A percentile compares a stretch with the other conserved stretches of the same genome.
phyloP scores from a whole-genome alignment of 2,797 vertebrate species.

The Molothrus aeneus region DNA sequence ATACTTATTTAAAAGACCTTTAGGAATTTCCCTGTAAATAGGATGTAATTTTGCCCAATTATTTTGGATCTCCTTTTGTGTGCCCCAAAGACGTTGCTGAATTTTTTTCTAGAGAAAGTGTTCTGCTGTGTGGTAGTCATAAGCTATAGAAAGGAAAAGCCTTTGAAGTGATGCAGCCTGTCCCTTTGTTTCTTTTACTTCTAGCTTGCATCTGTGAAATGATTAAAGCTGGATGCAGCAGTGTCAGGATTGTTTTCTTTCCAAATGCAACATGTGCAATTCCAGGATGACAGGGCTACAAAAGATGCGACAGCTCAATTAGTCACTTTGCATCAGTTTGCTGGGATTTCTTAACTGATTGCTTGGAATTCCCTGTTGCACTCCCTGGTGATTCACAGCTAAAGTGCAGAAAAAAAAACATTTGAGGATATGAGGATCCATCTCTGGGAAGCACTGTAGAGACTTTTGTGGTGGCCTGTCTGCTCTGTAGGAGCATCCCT shows the following conservation, averaged over 20 bases:
- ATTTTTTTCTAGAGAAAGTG: neutral
- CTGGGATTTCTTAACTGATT: neutral
- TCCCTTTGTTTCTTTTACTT: neutral
- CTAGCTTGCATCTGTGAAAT: neutral
- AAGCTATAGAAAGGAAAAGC: neutral
- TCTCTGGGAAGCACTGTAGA: neutral
- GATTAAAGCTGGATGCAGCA: slow-evolving; percentile 5
- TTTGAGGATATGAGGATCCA: neutral
- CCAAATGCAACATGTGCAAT: neutral
- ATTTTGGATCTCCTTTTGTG: neutral
- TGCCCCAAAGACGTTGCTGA: neutral
- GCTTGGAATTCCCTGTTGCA: neutral
- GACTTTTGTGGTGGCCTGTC: neutral
- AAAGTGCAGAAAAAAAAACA: neutral
- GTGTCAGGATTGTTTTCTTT: slow-evolving; percentile 40
- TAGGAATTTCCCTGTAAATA: neutral
- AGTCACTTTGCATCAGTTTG: slow-evolving; percentile 40
- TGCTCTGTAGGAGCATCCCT: neutral
- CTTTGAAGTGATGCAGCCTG: neutral
- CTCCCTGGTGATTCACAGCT: neutral
- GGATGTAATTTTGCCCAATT: neutral
- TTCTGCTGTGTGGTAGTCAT: neutral
- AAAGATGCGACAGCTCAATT: slow-evolving; percentile 10
- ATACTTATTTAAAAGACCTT: neutral
- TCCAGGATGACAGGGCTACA: slow-evolving; percentile 33